These are phyloP conservation scores for Saimiri boliviensis DNA, from an alignment of 2,113 vertebrate genomes.

Conservation along the genomic window DNA sequence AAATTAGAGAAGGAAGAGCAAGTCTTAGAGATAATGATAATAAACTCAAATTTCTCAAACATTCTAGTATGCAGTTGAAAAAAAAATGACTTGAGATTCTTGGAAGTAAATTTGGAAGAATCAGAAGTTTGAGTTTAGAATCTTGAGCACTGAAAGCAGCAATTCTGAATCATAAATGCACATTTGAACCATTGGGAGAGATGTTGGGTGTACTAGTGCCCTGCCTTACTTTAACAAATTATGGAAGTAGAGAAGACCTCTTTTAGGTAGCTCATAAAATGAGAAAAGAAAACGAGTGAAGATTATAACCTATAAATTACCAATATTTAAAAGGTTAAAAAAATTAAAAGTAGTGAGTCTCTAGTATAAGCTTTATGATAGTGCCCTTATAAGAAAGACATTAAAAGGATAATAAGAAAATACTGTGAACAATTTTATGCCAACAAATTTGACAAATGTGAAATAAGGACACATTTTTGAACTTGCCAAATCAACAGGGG, in stretches of 20 bases:
- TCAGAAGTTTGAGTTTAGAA: neutral
- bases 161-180: neutral
- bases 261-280: neutral
- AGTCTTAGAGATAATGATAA: neutral
- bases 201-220: neutral
- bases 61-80: neutral
- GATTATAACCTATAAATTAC: neutral
- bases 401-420: neutral
- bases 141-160: neutral
- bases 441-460: neutral
- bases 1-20: neutral
- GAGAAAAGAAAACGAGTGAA: neutral
- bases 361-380: neutral
- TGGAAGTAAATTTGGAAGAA: neutral
- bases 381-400: neutral
- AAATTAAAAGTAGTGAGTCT: neutral
- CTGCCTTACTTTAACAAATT: neutral
- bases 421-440: neutral
- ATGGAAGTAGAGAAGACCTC: neutral
- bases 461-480: neutral
- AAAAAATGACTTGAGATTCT: neutral
- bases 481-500: neutral
- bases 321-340: neutral
- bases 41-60: neutral
- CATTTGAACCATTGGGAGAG: neutral